Evolutionary conservation across 1,140 invertebrate species (phyloP), one percentile per base, ranked within the genome.

Genomic region (Archivesica marissinica): DNA sequence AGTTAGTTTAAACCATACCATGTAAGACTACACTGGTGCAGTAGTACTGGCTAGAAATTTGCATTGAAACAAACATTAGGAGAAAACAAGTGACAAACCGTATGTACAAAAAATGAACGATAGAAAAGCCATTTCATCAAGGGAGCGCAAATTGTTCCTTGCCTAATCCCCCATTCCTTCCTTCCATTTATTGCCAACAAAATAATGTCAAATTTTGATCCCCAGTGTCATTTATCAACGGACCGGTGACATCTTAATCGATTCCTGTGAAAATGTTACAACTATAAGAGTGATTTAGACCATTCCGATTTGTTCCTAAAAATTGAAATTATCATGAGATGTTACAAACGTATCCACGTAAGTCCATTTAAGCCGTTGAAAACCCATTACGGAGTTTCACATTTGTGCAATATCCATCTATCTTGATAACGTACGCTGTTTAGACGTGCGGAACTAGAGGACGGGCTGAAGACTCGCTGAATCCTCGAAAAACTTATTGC

Each of bases 261-360:
- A 81, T 81, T 54, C 28, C 28, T 35, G 64, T 44, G 47, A 81
- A 81, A 81, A 68, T 81, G 78, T 81, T 47, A 81, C 78, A 81
- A 81, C 47, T 81, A 81, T 70, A 56, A 39, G 44, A 70, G 78
- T 81, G 64, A 81, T 81, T 81, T 81, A 70, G 78, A 39, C 78
- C 66, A 25, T 68, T 54, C 47, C 47, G 41, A 70, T 81, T 81
- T 81, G 61, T 81, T 70, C 47, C 66, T 39, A 52, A 81, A 81
- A 81, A 68, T 81, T 68, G 78, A 70, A 70, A 81, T 70, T 70
- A 81, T 81, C 78, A 81, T 38, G 41, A 81, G 61, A 81, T 70
- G 56, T 70, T 54, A 52, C 44, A 64, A 47, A 50, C 20, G 47
- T 64, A 79, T 79, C 76, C 76, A 33, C 25, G 20, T 81, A 81